These are phyloP conservation scores for Bothrops jararaca DNA, from an alignment of 2,113 vertebrate genomes.

Conservation along the genomic window DNA sequence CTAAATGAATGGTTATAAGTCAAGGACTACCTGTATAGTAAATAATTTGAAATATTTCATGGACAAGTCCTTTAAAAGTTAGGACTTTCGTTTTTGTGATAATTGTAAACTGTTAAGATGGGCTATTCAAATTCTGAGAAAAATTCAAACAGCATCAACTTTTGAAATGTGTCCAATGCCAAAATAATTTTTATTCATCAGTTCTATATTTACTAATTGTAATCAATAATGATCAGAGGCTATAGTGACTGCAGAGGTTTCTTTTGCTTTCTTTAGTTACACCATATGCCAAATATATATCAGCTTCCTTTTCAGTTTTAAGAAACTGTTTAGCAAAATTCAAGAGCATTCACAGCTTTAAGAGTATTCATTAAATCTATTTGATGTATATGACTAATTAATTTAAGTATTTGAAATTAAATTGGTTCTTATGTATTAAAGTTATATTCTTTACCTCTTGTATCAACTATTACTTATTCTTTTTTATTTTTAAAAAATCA, in stretches of 20 bases:
- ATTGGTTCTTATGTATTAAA: background rate
- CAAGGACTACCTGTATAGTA: background rate
- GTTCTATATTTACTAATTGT: background rate
- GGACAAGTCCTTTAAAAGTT: background rate
- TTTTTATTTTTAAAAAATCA: background rate
- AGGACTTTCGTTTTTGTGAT: background rate
- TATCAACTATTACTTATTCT: background rate
- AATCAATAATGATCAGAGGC: background rate
- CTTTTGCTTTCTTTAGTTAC: background rate
- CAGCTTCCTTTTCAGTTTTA: background rate
- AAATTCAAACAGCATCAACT: background rate
- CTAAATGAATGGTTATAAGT: too few species aligned
- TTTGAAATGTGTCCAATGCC: background rate
- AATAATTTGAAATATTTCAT: background rate
- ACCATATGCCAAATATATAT: background rate
- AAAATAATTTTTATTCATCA: background rate
- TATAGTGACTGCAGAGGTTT: background rate
- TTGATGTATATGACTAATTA: background rate
- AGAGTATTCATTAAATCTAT: background rate
- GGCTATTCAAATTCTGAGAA: background rate
- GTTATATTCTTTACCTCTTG: background rate
- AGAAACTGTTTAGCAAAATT: background rate
- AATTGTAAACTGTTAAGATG: background rate
- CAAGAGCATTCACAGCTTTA: background rate
- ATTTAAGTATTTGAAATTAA: slow-evolving; percentile 6